Conservation (phyloP, 2,113 vertebrate species). For the Grus americana region DNA sequence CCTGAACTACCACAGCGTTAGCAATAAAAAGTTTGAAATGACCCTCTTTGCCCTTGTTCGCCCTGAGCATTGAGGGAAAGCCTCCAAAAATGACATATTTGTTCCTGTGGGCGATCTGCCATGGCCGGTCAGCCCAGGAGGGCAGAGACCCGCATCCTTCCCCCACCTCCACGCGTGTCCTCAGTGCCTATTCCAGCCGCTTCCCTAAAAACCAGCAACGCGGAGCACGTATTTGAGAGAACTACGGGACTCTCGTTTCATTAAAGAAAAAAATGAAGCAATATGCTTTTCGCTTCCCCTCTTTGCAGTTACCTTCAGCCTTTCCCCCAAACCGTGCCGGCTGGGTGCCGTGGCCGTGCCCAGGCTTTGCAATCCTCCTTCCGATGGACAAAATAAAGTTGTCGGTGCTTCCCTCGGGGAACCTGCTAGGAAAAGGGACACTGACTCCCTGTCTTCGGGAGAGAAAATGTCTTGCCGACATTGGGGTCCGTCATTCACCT, state of each 20-base stretch:
- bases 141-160: neutral
- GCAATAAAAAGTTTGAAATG: neutral
- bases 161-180: neutral
- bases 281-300: neutral
- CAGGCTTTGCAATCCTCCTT: neutral
- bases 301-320: neutral
- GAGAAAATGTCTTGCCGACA: neutral
- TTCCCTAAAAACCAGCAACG: neutral
- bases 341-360: neutral
- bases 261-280: neutral
- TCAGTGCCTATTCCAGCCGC: fast-evolving
- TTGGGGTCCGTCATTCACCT: neutral
- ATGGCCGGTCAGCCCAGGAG: neutral
- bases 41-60: neutral
- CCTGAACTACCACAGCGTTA: too few relatives aligned
- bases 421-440: neutral
- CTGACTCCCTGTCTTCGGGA: neutral
- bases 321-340: neutral
- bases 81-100: neutral
- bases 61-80: neutral
- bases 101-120: neutral
- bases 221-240: neutral
- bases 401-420: neutral
- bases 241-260: neutral
- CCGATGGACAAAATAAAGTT: neutral